phyloP scores from a whole-genome alignment of 2,797 vertebrate species.

The Psittacula echo region DNA sequence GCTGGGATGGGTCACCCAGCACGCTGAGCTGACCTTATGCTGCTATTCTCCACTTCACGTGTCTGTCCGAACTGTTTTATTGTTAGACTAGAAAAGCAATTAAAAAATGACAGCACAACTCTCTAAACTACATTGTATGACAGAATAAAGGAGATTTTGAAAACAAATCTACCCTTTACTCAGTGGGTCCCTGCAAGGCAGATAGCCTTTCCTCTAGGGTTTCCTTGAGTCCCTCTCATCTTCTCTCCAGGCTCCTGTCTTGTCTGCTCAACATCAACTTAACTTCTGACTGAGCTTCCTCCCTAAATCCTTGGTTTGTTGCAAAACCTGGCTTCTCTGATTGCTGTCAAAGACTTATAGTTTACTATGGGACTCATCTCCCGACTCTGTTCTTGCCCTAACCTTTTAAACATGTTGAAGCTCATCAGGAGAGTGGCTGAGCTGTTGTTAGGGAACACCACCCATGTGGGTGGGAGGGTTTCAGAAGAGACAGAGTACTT shows the following conservation, averaged over 20 bases:
- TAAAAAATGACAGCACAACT: not conserved
- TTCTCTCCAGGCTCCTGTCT: not conserved
- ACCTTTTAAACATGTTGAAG: not conserved
- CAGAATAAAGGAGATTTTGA: not conserved
- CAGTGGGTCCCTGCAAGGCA: not conserved
- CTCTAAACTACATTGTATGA: not conserved
- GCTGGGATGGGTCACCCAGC: not conserved
- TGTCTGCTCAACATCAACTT: not conserved
- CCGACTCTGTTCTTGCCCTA: not conserved
- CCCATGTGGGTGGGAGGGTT: not conserved
- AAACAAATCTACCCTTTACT: not conserved
- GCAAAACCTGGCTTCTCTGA: not conserved
- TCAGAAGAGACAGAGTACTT: not conserved
- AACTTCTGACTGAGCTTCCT: not conserved
- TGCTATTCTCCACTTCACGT: not conserved
- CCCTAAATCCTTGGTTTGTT: not conserved
- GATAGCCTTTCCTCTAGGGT: not conserved
- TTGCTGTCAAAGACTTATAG: not conserved
- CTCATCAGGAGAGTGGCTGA: not conserved
- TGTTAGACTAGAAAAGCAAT: not conserved
- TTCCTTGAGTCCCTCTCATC: not conserved
- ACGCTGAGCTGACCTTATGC: fast-evolving
- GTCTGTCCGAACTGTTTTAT: not conserved
- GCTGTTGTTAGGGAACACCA: not conserved
- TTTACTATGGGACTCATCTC: not conserved